Conservation (phyloP, 2,113 vertebrate genomes). For the Raja brachyura region DNA sequence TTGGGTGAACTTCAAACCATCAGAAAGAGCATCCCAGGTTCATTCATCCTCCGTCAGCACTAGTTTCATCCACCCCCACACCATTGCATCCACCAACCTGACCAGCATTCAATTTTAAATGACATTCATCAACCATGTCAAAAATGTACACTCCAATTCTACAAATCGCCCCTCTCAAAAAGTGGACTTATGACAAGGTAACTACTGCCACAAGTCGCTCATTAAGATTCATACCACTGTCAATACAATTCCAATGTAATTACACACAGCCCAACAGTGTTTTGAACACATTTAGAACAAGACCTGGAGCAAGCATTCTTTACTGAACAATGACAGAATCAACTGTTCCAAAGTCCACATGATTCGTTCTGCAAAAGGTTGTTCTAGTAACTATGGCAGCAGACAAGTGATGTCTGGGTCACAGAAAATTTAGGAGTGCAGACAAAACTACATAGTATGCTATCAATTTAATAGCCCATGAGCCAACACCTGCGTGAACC, state of each 20-base stretch:
- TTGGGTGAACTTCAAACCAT: not conserved
- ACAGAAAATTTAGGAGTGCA: slow-evolving; percentile 53
- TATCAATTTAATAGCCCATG: slow-evolving; percentile 46
- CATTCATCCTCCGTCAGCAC: not conserved
- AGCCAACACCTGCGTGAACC: slow-evolving; percentile 39
- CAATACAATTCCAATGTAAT: not conserved
- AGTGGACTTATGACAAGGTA: not conserved
- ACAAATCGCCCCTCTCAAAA: not conserved
- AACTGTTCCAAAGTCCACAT: slow-evolving; percentile 12
- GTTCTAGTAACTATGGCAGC: slow-evolving; percentile 58
- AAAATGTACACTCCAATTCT: not conserved
- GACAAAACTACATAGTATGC: slow-evolving; percentile 46
- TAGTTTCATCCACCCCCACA: not conserved
- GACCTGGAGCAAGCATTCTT: not conserved
- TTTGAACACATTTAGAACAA: slow-evolving; percentile 8
- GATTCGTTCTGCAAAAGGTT: slow-evolving; percentile 34
- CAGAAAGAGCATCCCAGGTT: not conserved
- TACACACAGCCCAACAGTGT: slow-evolving; percentile 8
- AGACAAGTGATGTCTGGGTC: slow-evolving; percentile 64
- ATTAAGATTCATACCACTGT: slow-evolving; percentile 13
- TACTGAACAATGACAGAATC: slow-evolving; percentile 28
- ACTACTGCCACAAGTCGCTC: not conserved
- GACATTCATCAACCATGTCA: not conserved
- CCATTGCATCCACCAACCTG: not conserved
- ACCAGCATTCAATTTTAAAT: slow-evolving; percentile 12